A percentile compares a stretch with the other conserved stretches of the same genome.
Evolutionary conservation across 1,140 invertebrate species (phyloP).

Genomic region (Calephelis virginiensis): DNA sequence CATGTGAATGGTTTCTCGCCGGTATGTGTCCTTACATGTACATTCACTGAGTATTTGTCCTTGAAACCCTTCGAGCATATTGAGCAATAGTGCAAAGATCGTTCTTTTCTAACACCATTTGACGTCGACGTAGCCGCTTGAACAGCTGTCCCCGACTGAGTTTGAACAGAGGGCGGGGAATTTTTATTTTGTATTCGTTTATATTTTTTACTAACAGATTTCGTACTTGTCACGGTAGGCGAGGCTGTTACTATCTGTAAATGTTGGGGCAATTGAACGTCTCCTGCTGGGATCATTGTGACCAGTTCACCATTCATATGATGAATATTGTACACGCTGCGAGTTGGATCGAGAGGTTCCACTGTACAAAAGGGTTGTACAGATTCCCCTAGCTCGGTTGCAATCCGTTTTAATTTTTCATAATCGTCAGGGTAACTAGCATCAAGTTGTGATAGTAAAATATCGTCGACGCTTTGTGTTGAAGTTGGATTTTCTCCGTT

Average conservation of each 20-base stretch:
- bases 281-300: slow-evolving; percentile 70
- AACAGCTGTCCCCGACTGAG: slow-evolving; percentile 53
- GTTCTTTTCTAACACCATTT: slow-evolving; percentile 86
- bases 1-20: slow-evolving; percentile 95
- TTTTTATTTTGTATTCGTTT: slow-evolving; percentile 72
- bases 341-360: slow-evolving; percentile 76
- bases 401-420: slow-evolving; percentile 86
- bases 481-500: slow-evolving; percentile 80
- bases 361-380: slow-evolving; percentile 85
- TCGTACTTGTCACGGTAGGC: slow-evolving; percentile 77
- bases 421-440: slow-evolving; percentile 84
- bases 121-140: slow-evolving; percentile 78
- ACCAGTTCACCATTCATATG: slow-evolving; percentile 74
- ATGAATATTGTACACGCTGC: slow-evolving; percentile 77
- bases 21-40: slow-evolving; percentile 94
- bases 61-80: slow-evolving; percentile 96
- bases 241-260: slow-evolving; percentile 74
- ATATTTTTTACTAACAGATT: slow-evolving; percentile 75
- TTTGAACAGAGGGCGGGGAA: slow-evolving; percentile 57
- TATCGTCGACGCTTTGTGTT: slow-evolving; percentile 84
- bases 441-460: slow-evolving; percentile 85
- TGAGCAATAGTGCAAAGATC: slow-evolving; percentile 92
- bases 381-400: slow-evolving; percentile 85
- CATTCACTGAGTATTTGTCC: slow-evolving; percentile 95
- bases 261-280: slow-evolving; percentile 71